Base-by-base conservation (phyloP, 2,113 vertebrate genomes). In the Psilopogon haemacephalus region DNA sequence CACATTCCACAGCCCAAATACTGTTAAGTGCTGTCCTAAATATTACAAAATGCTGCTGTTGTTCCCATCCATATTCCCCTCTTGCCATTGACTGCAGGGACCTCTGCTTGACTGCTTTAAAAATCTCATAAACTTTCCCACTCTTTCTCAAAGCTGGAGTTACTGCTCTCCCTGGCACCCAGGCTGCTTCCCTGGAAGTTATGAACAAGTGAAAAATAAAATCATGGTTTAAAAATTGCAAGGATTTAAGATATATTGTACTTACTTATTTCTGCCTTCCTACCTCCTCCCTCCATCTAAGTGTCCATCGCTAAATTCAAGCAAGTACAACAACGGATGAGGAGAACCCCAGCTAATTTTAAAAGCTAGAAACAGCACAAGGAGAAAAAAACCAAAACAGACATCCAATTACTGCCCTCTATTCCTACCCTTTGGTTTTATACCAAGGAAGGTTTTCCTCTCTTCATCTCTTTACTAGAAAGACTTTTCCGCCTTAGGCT, bases 1-100 rank as follows among this genome's bases (percentile, higher is more conserved):
- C 58, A 78, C n/a, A 18, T 80, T 84, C 79, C 70, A 65, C 35
- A 84, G 42, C 17, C 33, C 28, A 6, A 5, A 8, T 60, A 54
- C 44, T 59, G n/a, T 78, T 90, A 95, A 96, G 90, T 62, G 84
- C 35, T 65, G 79, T 48, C 65, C 75, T 96, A 96, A 94, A 92
- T 94, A 95, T 52, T 90, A 85, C 28, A 94, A 92, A 95, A 89
- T 2, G 7, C 83, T 90, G 54, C 83, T 21, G 1, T 59, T 6
- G 3, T 63, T n/a, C n/a, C 65, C 44, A 38, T 69, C 62, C 48
- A 60, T 1, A 8, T 33, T 88, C 65, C 86, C 60, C 69, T 94
- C 56, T 56, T n/a, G 74, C 44, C 46, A 83, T 44, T 11, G 62
- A 35, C 59, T 60, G 63, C 54, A 79, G 83, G 72, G 64, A 81